Conservation (phyloP, 2,113 vertebrate genomes). For the Pterocles orientalis region DNA sequence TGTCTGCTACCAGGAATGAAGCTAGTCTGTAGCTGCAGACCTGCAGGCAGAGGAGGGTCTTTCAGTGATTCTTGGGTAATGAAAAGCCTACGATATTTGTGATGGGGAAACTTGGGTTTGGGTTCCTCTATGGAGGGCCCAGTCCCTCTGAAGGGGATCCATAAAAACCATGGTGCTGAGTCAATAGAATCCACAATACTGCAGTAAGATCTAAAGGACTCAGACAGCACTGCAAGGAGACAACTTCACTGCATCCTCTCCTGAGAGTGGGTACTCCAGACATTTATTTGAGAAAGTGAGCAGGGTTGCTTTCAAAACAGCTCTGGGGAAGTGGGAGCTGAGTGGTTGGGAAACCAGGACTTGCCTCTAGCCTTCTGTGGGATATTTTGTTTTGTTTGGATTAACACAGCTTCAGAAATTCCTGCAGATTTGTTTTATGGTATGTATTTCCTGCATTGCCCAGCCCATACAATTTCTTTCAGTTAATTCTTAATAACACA, state of each 20-base stretch:
- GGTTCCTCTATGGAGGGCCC: neutral
- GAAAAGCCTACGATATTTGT: neutral
- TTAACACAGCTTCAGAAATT: conserved; percentile 25
- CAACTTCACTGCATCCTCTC: neutral
- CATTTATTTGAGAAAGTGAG: neutral
- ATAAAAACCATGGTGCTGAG: neutral
- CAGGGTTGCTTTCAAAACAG: neutral
- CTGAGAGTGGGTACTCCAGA: neutral
- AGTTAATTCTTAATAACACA: neutral
- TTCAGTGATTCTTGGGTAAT: neutral
- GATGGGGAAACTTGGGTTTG: neutral
- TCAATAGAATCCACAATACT: neutral
- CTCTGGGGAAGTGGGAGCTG: neutral
- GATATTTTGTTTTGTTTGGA: conserved; percentile 35
- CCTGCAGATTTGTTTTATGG: neutral
- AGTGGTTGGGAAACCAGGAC: neutral
- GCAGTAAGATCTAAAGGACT: neutral
- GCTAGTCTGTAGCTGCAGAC: neutral
- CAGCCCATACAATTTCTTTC: neutral
- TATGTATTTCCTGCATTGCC: conserved; percentile 22
- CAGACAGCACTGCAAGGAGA: neutral
- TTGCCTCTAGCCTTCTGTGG: neutral
- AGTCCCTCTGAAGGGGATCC: neutral
- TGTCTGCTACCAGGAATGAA: neutral
- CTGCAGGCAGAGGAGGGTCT: neutral